Base-by-base conservation (phyloP, 2,888 invertebrate species). In the Lathronympha strigana region DNA sequence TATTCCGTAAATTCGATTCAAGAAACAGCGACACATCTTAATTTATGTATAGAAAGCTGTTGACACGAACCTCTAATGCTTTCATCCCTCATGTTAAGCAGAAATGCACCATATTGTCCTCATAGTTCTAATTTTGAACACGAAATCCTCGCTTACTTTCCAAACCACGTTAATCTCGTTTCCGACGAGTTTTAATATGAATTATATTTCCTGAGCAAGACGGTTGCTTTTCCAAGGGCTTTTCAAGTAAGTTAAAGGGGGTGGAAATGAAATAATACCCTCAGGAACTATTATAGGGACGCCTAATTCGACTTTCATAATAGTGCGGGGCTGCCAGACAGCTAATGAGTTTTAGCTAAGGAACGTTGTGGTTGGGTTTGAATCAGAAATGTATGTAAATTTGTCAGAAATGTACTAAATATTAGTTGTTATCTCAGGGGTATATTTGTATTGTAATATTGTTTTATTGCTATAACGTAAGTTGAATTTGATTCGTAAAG, bases 51-150 rank as follows among this genome's bases (percentile, higher is more conserved):
- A 43, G 21, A 43, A 4, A 19, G 43, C 21, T 43, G 19, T 19
- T 11, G 19, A 43, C 21, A 43, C 19, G 6, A 17, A 17, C n/a
- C 28, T 17, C 13, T 55, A 49, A 21, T 23, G 13, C 13, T 23
- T 49, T 15, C 28, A 19, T 33, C 57, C 58, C 15, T 58, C 58
- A 64, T 58, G 58, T 11, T 43, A 64, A 63, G 28, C 47, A 49
- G 47, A 49, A 28, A 33, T 51, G 55, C 63, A 63, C 47, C 62
- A 63, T 58, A 57, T 51, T 64, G 63, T 64, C 63, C 51, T 64
- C 51, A 63, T 58, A 51, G 63, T 38, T n/a, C 58, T 33, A 58
- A 64, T 58, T 64, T 64, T 40, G 55, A 50, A 50, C 21, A 21
- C 51, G 50, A 36, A 58, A 51, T 9, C 19, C 28, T 17, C 17